Conservation (phyloP, 2,888 invertebrate species). For the Hedychridium roseum region DNA sequence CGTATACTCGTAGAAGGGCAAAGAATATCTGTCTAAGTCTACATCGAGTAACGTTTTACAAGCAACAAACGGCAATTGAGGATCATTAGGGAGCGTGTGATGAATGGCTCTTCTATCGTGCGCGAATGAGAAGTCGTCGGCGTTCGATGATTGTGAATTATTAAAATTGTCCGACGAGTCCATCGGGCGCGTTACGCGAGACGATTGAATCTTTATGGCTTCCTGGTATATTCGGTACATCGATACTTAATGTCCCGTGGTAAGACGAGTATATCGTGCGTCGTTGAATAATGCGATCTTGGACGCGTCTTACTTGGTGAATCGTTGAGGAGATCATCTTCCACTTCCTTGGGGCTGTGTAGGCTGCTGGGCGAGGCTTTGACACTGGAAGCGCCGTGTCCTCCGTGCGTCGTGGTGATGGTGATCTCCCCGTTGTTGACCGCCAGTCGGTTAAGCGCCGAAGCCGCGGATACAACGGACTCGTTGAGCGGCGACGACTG, state of each 20-base stretch:
- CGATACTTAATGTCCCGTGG: slow-evolving; percentile 40
- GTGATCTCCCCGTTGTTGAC: slow-evolving; percentile 84
- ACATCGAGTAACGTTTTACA: slow-evolving; percentile 21
- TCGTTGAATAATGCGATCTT: slow-evolving; percentile 5
- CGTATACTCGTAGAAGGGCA: no score
- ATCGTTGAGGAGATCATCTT: slow-evolving; percentile 77
- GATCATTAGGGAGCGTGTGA: slow-evolving; percentile 32
- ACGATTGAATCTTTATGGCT: slow-evolving; percentile 38
- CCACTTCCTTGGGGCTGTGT: slow-evolving; percentile 59
- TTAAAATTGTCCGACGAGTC: slow-evolving; percentile 35
- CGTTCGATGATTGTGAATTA: slow-evolving; percentile 45
- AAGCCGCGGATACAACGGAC: slow-evolving; percentile 66
- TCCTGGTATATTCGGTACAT: slow-evolving; percentile 39
- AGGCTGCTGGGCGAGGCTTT: slow-evolving; percentile 62
- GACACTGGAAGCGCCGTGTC: slow-evolving; percentile 59
- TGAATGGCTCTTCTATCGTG: slow-evolving; percentile 31
- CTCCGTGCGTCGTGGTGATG: slow-evolving; percentile 79
- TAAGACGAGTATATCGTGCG: slow-evolving; percentile 20
- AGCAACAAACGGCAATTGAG: slow-evolving; percentile 32
- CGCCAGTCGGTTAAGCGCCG: slow-evolving; percentile 75
- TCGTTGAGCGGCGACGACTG: slow-evolving; percentile 63
- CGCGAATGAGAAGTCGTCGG: slow-evolving; percentile 28
- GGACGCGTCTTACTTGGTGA: slow-evolving; percentile 91
- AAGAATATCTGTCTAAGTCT: no score
- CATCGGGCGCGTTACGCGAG: slow-evolving; percentile 31